Evolutionary conservation across 2,797 vertebrate genomes (phyloP).

Genomic region (Coranthus polyacanthus): DNA sequence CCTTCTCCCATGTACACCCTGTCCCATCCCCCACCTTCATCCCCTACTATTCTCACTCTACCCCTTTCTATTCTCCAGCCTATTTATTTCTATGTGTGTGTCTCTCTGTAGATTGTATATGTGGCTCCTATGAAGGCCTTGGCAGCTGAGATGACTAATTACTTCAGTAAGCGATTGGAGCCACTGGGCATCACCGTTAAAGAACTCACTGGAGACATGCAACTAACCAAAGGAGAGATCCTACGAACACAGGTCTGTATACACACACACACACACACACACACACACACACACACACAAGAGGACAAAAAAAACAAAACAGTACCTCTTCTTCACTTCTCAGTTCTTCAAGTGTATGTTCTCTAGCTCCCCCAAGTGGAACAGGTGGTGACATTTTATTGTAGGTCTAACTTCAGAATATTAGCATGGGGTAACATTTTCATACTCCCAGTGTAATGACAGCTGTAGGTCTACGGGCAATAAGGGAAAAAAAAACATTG

Average conservation of each 20-base stretch:
- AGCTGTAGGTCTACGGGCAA: no score
- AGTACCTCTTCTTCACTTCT: neutral
- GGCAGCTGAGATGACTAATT: conserved; percentile 99
- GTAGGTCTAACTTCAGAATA: neutral
- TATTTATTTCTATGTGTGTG: conserved; percentile 26
- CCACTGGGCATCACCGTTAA: conserved; percentile 94
- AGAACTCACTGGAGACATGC: conserved; percentile 98
- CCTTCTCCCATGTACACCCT: conserved; percentile 1
- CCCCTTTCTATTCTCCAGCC: conserved; percentile 8
- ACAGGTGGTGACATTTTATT: neutral
- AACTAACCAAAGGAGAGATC: conserved; percentile 98
- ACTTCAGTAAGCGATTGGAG: conserved; percentile 97
- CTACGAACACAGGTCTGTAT: conserved; percentile 73
- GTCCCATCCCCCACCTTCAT: conserved; percentile 3
- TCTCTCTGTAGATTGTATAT: conserved; percentile 91
- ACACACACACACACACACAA: no score
- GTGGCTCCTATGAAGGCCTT: conserved; percentile 99
- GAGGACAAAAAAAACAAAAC: neutral
- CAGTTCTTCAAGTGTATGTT: neutral
- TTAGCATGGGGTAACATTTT: no score
- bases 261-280: no score
- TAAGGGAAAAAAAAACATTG: no score
- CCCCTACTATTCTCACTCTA: conserved; percentile 14
- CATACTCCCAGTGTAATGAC: no score
- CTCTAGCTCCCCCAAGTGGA: conserved; percentile 57